Evolutionary conservation across 2,113 vertebrate species (phyloP).

Genomic region (Pagrus major): DNA sequence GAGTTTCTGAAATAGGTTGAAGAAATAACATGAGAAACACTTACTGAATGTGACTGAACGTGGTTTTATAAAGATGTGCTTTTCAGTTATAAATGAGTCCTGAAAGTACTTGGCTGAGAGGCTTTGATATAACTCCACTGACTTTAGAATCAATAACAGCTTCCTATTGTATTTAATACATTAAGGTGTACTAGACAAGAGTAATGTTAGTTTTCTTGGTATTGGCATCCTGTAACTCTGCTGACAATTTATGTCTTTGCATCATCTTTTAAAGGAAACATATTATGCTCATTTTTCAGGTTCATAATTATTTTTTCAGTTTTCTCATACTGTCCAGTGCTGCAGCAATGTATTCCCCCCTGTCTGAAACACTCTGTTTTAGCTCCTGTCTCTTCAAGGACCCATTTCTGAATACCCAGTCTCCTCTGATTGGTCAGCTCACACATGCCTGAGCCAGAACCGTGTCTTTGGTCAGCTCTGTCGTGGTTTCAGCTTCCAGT

Average conservation of each 20-base stretch:
- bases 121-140: background rate
- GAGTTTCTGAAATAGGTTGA: slow-evolving; percentile 13
- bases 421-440: too few relatives aligned
- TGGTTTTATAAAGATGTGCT: background rate
- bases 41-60: slow-evolving; percentile 37
- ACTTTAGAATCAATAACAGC: background rate
- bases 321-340: too few relatives aligned
- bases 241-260: background rate
- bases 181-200: background rate
- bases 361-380: too few relatives aligned
- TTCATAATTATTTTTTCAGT: too few relatives aligned
- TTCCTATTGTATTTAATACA: background rate
- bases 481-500: too few relatives aligned
- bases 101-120: background rate
- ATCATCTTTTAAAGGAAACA: too few relatives aligned
- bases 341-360: too few relatives aligned
- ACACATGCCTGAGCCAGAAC: too few relatives aligned
- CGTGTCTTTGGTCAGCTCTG: too few relatives aligned
- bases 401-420: too few relatives aligned
- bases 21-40: background rate
- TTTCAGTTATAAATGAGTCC: background rate
- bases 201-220: background rate
- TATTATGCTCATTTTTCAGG: too few relatives aligned
- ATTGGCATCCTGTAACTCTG: background rate
- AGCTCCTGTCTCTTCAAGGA: too few relatives aligned